Percentiles rank a stretch among this genome's conserved stretches.
These are phyloP conservation scores for Leptobrachium leishanense DNA, from an alignment of 2,113 vertebrate species.

Conservation along the genomic window DNA sequence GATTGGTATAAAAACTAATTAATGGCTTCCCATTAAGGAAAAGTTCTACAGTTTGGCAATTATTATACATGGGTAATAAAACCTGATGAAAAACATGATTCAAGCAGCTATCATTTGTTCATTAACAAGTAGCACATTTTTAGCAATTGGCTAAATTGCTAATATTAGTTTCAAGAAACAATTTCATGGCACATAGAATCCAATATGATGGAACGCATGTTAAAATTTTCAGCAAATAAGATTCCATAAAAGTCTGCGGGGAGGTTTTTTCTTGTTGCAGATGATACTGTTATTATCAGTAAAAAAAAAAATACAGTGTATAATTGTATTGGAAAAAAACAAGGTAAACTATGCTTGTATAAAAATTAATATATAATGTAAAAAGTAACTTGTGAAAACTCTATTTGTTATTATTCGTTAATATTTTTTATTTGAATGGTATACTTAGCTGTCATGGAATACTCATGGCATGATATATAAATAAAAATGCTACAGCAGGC, in stretches of 20 bases:
- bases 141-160: not conserved
- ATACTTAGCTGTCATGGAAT: too few relatives aligned
- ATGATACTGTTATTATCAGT: not conserved
- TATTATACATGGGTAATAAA: not conserved
- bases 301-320: not conserved
- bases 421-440: too few relatives aligned
- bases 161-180: not conserved
- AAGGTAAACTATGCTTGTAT: too few relatives aligned
- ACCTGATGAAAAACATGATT: not conserved
- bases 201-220: not conserved
- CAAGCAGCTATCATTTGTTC: not conserved
- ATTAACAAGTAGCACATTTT: not conserved
- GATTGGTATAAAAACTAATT: not conserved
- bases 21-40: not conserved
- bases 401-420: too few relatives aligned
- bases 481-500: too few relatives aligned
- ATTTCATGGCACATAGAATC: not conserved
- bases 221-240: not conserved
- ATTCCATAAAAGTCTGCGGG: not conserved
- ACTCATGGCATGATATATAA: too few relatives aligned
- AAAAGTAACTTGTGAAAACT: too few relatives aligned
- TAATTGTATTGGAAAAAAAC: not conserved
- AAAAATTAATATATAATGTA: too few relatives aligned
- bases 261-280: not conserved
- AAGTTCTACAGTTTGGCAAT: not conserved